Conservation (phyloP, 2,797 vertebrate genomes). For the Tragopan temminckii region DNA sequence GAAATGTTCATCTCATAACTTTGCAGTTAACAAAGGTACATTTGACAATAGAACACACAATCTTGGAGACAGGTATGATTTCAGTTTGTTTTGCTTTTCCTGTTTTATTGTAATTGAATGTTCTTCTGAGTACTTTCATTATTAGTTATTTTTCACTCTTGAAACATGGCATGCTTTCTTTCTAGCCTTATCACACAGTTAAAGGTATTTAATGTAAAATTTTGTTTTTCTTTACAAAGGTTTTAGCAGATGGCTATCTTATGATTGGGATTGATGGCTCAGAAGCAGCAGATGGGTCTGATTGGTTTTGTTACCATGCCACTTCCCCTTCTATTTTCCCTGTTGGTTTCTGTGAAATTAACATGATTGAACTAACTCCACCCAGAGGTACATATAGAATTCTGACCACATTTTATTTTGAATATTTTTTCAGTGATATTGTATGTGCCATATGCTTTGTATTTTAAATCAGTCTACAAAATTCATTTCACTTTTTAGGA, state of each 20-base stretch:
- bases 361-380: constrained; percentile 97
- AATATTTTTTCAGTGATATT: constrained; percentile 56
- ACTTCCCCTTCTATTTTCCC: constrained; percentile 98
- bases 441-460: constrained; percentile 50
- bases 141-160: constrained; percentile 8
- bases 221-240: constrained; percentile 83
- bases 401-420: constrained; percentile 44
- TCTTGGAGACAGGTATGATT: neutral
- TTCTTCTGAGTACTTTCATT: neutral
- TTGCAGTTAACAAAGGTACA: neutral
- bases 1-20: neutral
- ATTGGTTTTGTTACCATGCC: constrained; percentile 99
- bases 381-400: constrained; percentile 89
- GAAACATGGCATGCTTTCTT: constrained; percentile 46
- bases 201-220: constrained; percentile 57
- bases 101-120: neutral
- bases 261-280: constrained; percentile 99
- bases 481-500: neutral
- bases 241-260: constrained; percentile 97
- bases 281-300: constrained; percentile 97
- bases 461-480: constrained; percentile 14
- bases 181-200: constrained; percentile 19
- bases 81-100: neutral
- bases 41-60: neutral
- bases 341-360: constrained; percentile 99